These are phyloP conservation scores for Benitochromis conjunctus DNA, from an alignment of 2,113 vertebrate genomes.

Conservation along the genomic window DNA sequence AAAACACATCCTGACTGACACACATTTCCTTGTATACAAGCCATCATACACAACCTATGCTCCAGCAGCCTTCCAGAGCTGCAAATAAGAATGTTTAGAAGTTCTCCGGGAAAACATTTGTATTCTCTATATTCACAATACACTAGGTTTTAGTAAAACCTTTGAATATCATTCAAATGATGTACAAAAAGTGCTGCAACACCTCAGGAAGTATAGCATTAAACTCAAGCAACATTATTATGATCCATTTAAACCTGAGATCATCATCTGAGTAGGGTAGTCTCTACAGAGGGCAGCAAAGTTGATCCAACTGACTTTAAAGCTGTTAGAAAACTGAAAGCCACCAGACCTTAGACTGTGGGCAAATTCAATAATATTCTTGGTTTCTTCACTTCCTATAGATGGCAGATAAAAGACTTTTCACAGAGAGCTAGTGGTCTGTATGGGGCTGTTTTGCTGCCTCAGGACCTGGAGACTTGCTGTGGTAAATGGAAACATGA, in stretches of 20 bases:
- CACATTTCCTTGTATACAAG: background rate
- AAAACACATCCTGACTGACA: background rate
- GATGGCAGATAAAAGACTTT: background rate
- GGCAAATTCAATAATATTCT: background rate
- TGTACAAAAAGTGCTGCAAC: background rate
- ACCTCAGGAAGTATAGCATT: background rate
- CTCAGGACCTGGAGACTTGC: background rate
- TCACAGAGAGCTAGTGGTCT: background rate
- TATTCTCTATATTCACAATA: slow-evolving; percentile 16
- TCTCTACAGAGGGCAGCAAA: background rate
- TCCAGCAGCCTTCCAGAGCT: background rate
- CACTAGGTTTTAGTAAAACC: slow-evolving; percentile 9
- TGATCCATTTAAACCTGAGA: background rate
- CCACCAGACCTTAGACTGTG: background rate
- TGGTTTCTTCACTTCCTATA: background rate
- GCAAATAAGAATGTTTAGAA: background rate
- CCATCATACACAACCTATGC: background rate
- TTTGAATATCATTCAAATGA: background rate
- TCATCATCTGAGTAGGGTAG: background rate
- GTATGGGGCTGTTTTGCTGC: background rate
- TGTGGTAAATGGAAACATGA: background rate
- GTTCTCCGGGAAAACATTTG: background rate
- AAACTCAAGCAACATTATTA: background rate
- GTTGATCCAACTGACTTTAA: background rate
- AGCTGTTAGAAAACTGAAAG: background rate